A percentile compares a stretch with the other conserved stretches of the same genome.
Conservation (phyloP, 2,113 vertebrate species). For the Centrocercus urophasianus region DNA sequence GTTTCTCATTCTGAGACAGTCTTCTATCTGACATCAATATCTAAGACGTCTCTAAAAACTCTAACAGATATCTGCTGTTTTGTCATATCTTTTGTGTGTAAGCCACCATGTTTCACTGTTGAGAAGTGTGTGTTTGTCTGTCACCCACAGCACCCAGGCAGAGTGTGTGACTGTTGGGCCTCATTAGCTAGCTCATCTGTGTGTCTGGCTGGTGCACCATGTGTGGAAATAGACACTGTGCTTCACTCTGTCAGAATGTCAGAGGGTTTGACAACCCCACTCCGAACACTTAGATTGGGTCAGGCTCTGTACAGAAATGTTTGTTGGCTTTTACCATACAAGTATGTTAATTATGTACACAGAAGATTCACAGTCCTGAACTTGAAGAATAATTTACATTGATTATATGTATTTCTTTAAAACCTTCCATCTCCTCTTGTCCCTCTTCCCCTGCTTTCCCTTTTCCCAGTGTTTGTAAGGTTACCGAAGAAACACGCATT, state of each 20-base stretch:
- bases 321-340: not conserved
- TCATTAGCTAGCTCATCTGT: not conserved
- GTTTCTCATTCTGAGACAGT: not conserved
- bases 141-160: not conserved
- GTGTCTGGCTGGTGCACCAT: not conserved
- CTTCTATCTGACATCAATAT: not conserved
- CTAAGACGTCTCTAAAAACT: not conserved
- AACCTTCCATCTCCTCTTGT: constrained; percentile 58
- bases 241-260: not conserved
- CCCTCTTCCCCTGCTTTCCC: not conserved
- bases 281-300: constrained; percentile 53
- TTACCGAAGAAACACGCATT: constrained; percentile 70
- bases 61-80: constrained; percentile 51
- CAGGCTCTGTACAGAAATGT: not conserved
- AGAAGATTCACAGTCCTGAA: not conserved
- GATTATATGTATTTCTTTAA: constrained; percentile 42
- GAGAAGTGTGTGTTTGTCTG: not conserved
- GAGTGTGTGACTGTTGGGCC: not conserved
- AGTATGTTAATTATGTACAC: not conserved
- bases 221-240: not conserved
- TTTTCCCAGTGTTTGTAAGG: constrained; percentile 67
- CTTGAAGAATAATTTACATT: constrained; percentile 26
- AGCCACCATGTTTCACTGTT: not conserved
- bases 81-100: not conserved
- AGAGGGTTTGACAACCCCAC: not conserved